These are phyloP conservation scores for Drosophila robusta DNA, from an alignment of 2,888 invertebrate species.

Conservation along the genomic window DNA sequence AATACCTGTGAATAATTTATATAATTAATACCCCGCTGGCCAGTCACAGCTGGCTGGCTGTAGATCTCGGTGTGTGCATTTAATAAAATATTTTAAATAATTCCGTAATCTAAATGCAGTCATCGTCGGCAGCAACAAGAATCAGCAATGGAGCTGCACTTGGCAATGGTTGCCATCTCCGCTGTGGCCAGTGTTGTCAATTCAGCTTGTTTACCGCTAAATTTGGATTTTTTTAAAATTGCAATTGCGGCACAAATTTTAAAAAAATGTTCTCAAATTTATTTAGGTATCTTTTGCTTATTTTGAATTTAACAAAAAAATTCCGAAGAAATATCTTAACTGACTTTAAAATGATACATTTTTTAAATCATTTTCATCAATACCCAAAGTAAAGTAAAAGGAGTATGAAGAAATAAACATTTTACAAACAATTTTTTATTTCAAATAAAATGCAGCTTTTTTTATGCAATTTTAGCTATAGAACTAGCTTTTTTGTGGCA, in stretches of 20 bases:
- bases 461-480: too few species aligned
- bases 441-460: too few species aligned
- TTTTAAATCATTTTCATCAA: too few species aligned
- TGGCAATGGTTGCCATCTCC: slow-evolving; percentile 45
- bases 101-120: slow-evolving; percentile 84
- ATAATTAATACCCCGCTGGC: slow-evolving; percentile 75
- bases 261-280: too few species aligned
- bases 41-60: slow-evolving; percentile 29
- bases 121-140: slow-evolving; percentile 52
- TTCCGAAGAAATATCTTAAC: too few species aligned
- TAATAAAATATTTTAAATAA: slow-evolving; percentile 85
- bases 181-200: slow-evolving; percentile 12
- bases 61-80: slow-evolving; percentile 61
- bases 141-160: slow-evolving; percentile 3
- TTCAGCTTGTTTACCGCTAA: background rate
- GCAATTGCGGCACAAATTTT: too few species aligned
- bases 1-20: slow-evolving; percentile 74
- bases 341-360: too few species aligned
- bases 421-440: too few species aligned
- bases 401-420: too few species aligned
- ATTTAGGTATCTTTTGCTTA: too few species aligned
- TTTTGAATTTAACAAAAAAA: too few species aligned
- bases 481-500: background rate
- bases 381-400: too few species aligned
- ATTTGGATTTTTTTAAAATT: background rate